Evolutionary conservation across 2,888 invertebrate species (phyloP).

Genomic region (Beris chalybata): DNA sequence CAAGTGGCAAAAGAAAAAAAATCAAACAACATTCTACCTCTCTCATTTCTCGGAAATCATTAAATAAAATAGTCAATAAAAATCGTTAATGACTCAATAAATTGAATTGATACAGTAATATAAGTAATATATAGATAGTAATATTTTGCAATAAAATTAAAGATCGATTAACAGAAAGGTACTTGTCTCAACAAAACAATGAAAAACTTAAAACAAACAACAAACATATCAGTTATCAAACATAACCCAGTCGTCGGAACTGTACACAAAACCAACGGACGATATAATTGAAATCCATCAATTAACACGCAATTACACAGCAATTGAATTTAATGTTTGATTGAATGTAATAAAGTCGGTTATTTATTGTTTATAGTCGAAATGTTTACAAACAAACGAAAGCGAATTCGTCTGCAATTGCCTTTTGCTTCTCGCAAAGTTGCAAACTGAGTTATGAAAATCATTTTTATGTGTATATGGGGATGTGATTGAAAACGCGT

Average conservation of each 20-base stretch:
- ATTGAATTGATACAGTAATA: neutral
- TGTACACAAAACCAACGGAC: too few relatives aligned
- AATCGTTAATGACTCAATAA: constrained; percentile 15
- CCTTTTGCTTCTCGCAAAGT: too few relatives aligned
- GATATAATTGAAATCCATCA: constrained; percentile 32
- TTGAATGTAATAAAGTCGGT: constrained; percentile 8
- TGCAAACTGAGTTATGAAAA: too few relatives aligned
- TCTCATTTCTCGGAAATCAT: constrained; percentile 14
- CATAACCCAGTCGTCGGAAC: too few relatives aligned
- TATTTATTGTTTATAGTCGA: constrained; percentile 11
- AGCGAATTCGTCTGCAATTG: too few relatives aligned
- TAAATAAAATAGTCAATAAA: constrained; percentile 16
- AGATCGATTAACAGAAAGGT: neutral
- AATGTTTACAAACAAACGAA: constrained; percentile 9
- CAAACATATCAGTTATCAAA: neutral
- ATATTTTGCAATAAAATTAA: constrained; percentile 11
- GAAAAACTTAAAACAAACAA: constrained; percentile 10
- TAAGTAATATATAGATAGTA: neutral
- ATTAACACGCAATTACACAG: constrained; percentile 35
- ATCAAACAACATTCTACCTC: constrained; percentile 15
- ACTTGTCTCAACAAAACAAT: neutral
- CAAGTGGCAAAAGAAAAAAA: neutral
- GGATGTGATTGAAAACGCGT: too few relatives aligned
- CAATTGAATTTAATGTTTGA: constrained; percentile 24
- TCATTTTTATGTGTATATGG: too few relatives aligned